Evolutionary conservation across 2,797 vertebrate genomes (phyloP).

Genomic region (Sciaenops ocellatus): DNA sequence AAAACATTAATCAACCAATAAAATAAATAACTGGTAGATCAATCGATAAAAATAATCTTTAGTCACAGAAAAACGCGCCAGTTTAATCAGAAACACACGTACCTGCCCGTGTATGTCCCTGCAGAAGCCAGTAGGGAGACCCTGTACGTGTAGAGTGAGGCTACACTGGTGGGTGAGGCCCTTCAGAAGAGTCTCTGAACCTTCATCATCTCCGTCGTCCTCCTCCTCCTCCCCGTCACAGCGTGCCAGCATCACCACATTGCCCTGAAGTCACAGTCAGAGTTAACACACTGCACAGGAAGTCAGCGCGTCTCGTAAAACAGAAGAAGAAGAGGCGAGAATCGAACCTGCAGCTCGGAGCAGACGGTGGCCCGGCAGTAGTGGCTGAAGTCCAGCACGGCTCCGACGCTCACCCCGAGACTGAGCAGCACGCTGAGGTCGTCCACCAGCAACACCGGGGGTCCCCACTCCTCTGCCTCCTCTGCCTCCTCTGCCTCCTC

Average conservation of each 20-base stretch:
- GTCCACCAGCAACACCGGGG: conserved; percentile 90
- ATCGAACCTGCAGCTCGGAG: conserved; percentile 85
- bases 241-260: conserved; percentile 88
- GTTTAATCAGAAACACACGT: conserved; percentile 19
- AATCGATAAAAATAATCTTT: too few relatives aligned
- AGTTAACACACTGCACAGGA: not conserved
- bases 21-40: too few relatives aligned
- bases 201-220: conserved; percentile 85
- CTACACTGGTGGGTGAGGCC: conserved; percentile 91
- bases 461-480: conserved; percentile 68
- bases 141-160: conserved; percentile 89
- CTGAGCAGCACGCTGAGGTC: conserved; percentile 91
- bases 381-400: conserved; percentile 92
- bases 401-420: conserved; percentile 83
- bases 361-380: conserved; percentile 90
- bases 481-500: not conserved
- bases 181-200: conserved; percentile 83
- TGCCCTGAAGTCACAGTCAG: conserved; percentile 85
- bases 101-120: conserved; percentile 97
- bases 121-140: conserved; percentile 93
- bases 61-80: too few relatives aligned
- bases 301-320: not conserved
- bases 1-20: too few relatives aligned
- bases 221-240: conserved; percentile 82
- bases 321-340: not conserved